Percentiles rank a stretch among this genome's conserved stretches.
phyloP scores from a whole-genome alignment of 2,888 invertebrate genomes.

The Lasioglossum calceatum region DNA sequence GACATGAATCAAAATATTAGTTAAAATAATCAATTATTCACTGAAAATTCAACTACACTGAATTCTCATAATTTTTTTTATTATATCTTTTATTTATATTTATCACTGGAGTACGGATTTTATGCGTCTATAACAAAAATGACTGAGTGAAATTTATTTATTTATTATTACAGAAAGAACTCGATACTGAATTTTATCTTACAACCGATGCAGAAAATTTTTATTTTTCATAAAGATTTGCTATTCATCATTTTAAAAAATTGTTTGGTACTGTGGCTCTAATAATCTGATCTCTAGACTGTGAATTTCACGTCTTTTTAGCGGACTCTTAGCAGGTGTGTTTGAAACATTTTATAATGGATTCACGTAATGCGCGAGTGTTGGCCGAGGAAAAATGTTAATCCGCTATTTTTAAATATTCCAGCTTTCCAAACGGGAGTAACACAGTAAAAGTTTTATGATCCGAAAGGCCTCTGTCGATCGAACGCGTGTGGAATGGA shows the following conservation, averaged over 20 bases:
- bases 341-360: neutral
- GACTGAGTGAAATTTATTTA: neutral
- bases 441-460: neutral
- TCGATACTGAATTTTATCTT: neutral
- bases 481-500: neutral
- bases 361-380: neutral
- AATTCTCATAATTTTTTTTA: neutral
- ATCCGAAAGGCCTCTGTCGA: neutral
- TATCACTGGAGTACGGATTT: neutral
- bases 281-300: neutral
- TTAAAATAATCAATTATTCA: too few relatives aligned
- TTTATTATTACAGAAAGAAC: too few relatives aligned
- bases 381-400: neutral
- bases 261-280: neutral
- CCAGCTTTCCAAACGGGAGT: neutral
- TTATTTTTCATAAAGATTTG: too few relatives aligned
- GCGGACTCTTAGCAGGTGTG: neutral
- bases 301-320: neutral
- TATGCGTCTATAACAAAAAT: neutral
- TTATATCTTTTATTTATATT: neutral
- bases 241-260: neutral
- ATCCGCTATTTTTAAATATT: neutral
- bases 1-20: neutral
- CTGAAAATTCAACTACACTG: too few relatives aligned
- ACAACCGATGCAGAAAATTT: neutral